These are phyloP conservation scores for Netelia virgata DNA, from an alignment of 2,888 invertebrate species.

Conservation along the genomic window DNA sequence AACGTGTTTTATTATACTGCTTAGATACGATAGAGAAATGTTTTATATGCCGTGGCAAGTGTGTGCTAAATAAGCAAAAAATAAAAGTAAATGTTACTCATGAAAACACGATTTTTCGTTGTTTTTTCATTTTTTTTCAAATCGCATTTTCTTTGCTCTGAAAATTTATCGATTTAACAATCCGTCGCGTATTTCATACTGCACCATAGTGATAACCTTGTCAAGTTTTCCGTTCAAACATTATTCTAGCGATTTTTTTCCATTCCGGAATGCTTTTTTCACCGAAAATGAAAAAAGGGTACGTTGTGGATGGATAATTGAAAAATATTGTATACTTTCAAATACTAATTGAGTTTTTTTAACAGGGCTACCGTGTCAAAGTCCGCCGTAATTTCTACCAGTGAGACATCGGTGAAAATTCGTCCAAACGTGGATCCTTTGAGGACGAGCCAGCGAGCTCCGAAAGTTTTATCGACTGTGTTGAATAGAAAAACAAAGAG, in stretches of 20 bases:
- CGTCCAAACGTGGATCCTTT: conserved; percentile 20
- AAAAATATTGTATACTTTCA: neutral
- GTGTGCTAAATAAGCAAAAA: conserved; percentile 58
- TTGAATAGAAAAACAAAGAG: conserved; percentile 42
- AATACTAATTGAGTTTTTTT: neutral
- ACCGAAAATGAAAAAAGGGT: conserved; percentile 47
- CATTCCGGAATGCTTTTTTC: neutral
- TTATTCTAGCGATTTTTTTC: conserved; percentile 2
- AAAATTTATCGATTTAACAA: conserved; percentile 50
- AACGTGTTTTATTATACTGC: conserved; percentile 60
- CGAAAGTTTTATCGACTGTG: conserved; percentile 33
- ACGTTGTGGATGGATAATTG: neutral
- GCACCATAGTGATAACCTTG: neutral
- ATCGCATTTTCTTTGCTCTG: neutral
- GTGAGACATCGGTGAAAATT: conserved; percentile 32
- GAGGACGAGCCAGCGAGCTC: neutral
- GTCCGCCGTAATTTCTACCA: conserved; percentile 27
- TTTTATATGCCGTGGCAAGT: conserved; percentile 70
- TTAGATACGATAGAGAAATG: conserved; percentile 65
- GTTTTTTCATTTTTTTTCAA: neutral
- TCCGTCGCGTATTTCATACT: neutral
- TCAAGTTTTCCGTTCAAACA: neutral
- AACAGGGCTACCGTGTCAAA: conserved; percentile 48
- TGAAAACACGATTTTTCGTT: conserved; percentile 43
- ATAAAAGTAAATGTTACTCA: conserved; percentile 70